phyloP scores from a whole-genome alignment of 1,140 invertebrate species.

The Zaprionus inermis region DNA sequence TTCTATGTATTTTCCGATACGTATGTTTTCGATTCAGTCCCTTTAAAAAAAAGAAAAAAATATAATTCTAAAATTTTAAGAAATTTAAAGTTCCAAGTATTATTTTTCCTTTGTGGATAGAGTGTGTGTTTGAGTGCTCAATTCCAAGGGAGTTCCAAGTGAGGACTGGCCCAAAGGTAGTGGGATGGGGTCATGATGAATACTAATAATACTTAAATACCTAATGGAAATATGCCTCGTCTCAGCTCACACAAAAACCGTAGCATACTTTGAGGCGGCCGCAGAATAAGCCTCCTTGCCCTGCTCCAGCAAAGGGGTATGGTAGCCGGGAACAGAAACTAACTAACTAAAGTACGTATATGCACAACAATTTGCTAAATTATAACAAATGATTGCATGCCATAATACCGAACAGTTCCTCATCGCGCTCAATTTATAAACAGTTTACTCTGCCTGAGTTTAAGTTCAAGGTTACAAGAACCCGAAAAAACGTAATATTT shows the following conservation, averaged over 20 bases:
- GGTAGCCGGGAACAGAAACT: background rate
- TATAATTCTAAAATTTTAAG: slow-evolving; percentile 2
- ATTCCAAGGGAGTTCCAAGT: background rate
- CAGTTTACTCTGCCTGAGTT: background rate
- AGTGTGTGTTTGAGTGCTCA: background rate
- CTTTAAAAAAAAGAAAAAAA: background rate
- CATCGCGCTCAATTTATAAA: background rate
- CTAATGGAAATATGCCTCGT: too few species aligned
- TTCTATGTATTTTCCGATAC: background rate
- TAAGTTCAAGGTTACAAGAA: background rate
- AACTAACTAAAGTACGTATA: background rate
- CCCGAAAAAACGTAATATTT: background rate
- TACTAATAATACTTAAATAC: too few species aligned
- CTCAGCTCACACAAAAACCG: background rate
- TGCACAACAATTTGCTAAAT: background rate
- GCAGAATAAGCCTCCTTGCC: background rate
- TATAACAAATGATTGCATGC: slow-evolving; percentile 1
- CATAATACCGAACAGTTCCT: slow-evolving; percentile 2
- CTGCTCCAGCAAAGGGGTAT: background rate
- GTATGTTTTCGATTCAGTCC: background rate
- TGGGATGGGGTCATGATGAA: too few species aligned
- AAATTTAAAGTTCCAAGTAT: background rate
- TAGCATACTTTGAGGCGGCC: background rate
- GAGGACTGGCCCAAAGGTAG: background rate
- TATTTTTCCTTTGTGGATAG: background rate